Evolutionary conservation across 2,797 vertebrate genomes (phyloP), one percentile per base, ranked within the genome.

Genomic region (Emys orbicularis): DNA sequence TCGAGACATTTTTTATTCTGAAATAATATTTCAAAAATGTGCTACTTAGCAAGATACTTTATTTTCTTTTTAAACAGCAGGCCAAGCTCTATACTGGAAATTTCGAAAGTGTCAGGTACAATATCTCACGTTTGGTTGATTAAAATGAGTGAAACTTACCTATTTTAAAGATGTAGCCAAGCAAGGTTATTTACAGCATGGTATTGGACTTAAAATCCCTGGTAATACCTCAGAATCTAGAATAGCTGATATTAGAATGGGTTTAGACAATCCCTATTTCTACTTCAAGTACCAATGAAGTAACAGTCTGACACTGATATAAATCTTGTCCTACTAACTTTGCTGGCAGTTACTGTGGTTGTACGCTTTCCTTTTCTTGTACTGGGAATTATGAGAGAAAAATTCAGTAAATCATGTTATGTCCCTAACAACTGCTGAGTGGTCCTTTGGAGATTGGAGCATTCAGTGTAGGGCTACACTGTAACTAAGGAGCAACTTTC

Each of bases 61-160:
- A 56, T 80, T 94, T 61, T 94, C 15, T 13, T 88, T 83, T 81
- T 87, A 41, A 84, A 90, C 53, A 88, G 4, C 9, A 81, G 5
- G 15, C 1, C 29, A 80, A 83, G 84, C 6, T 72, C 56, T 88
- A 81, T 57, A 80, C 54, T 74, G 77, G 81, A 37, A 50, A 88
- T 74, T 91, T 87, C 1, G 76, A 92, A 90, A 92, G 83, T 90
- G 29, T 90, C 72, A 93, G 8, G 57, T 27, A 88, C 72, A 88
- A 47, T 90, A 88, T 88, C 92, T 88, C 81, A 84, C 15, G 61
- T 19, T 65, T 90, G 16, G 16, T 79, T 83, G 47, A 80, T 86
- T 89, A 61, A 83, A 94, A 91, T 89, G 87, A 91, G 91, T 80
- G 59, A 61, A 74, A 83, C 87, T 80, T 85, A 83, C 18, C 3